Base-by-base conservation (phyloP, 1,140 invertebrate species). In the Manduca sexta region DNA sequence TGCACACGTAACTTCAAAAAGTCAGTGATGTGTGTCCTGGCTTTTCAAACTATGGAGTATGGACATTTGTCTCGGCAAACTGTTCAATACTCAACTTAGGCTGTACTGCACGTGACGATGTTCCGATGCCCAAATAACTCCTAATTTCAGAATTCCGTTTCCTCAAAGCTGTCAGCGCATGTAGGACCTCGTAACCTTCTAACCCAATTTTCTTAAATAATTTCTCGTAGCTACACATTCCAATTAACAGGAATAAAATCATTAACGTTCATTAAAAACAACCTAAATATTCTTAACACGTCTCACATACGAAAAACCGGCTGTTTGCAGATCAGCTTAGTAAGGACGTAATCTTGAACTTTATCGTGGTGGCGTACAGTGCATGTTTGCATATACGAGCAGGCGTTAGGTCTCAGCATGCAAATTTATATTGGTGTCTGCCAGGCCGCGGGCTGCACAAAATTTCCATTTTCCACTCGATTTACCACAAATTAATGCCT, bases 381-480 rank as follows among this genome's bases (percentile, higher is more conserved):
- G 17, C 16, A 56, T 34, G 43, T 49, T 55, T 11, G 10, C 14
- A 34, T n/a, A 40, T 8, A 31, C 2, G 7, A 2, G 5, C 3
- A 18, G 3, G 38, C 16, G 38, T 11, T 18, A 30, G 8, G 26
- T 31, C 21, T 31, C 13, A 12, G n/a, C n/a, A 11, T 16, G 54
- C 50, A 64, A 49, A 49, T 18, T 45, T 60, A 68, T 52, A 40
- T 62, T 72, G 42, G 45, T 58, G 54, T 45, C 43, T 44, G 44
- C 60, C 40, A 53, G 52, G 74, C 74, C 67, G 61, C 67, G 54
- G 76, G 71, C 66, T 82, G 81, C 76, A 82, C 78, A 80, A 80
- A 81, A 79, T 84, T 82, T 82, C 78, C 74, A 84, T 84, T 84
- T 84, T 84, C 78, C 77, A 69, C 71, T 50, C 78, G 81, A 84